Conservation (phyloP, 2,888 invertebrate genomes). For the Carcina quercana region DNA sequence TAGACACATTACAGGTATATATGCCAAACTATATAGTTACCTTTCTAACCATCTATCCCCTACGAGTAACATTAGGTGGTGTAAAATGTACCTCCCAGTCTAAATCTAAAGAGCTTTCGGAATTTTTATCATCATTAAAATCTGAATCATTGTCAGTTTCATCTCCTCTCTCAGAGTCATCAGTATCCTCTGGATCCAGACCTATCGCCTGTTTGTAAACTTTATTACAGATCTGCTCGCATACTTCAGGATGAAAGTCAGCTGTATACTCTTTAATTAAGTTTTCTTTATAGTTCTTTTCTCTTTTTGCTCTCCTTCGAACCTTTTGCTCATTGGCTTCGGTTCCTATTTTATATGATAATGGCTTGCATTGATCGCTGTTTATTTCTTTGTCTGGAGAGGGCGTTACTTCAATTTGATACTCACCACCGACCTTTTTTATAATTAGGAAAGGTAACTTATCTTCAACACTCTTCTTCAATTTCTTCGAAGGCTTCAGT, state of each 20-base stretch:
- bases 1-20: no score
- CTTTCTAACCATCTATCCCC: no score
- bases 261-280: slow-evolving; percentile 35
- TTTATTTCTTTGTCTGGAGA: slow-evolving; percentile 21
- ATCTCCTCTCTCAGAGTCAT: slow-evolving; percentile 23
- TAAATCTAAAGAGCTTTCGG: slow-evolving; percentile 44
- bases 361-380: slow-evolving; percentile 29
- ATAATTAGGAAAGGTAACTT: slow-evolving; percentile 50
- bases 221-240: slow-evolving; percentile 39
- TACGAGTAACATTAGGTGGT: no score
- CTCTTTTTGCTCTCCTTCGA: slow-evolving; percentile 27
- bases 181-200: slow-evolving; percentile 22
- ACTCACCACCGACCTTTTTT: slow-evolving; percentile 47
- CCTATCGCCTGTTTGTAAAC: slow-evolving; percentile 43
- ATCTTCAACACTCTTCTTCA: slow-evolving; percentile 34
- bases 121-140: slow-evolving; percentile 29
- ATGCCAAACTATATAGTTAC: no score
- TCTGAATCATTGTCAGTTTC: slow-evolving; percentile 24
- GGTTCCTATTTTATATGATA: slow-evolving; percentile 44
- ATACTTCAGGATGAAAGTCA: slow-evolving; percentile 39
- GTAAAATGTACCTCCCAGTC: slow-evolving; percentile 63
- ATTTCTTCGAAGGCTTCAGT: slow-evolving; percentile 28
- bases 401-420: slow-evolving; percentile 47
- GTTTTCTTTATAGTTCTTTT: slow-evolving; percentile 21
- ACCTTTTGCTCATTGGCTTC: slow-evolving; percentile 36